Base-by-base conservation (phyloP, 2,797 vertebrate species). In the Diceros bicornis region DNA sequence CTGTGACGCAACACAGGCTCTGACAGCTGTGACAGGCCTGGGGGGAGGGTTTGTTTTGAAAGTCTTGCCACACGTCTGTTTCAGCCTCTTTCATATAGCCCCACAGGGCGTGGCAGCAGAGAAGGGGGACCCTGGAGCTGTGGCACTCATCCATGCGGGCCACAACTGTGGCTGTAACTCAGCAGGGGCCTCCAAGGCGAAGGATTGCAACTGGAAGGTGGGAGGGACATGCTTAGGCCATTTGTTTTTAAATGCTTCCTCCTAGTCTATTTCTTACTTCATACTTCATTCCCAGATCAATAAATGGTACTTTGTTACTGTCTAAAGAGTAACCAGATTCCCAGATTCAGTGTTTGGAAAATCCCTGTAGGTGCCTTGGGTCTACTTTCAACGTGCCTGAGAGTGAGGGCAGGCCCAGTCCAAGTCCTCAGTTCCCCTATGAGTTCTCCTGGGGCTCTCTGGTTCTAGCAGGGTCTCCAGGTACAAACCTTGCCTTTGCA, bases 81-180 rank as follows among this genome's bases (percentile, higher is more conserved):
- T 79, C 78, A 62, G 68, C 82, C 27, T 91, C 94, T 89, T 61
- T 90, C 34, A 23, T 25, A 47, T 18, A 87, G 50, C 50, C 85
- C 68, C 82, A 82, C 37, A 55, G 82, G 87, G 78, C 59, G 93
- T 95, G 93, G 86, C 83, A 84, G 37, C 52, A 21, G 52, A 69
- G 34, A 52, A 52, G 18, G 50, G 11, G 64, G 85, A 14, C 50
- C n/a, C 17, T 20, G 17, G 29, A 61, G 32, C 81, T 1, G 7
- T 44, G 91, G 57, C 61, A 11, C 64, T 64, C 18, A 2, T 11
- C 55, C 89, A 86, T 29, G 44, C 59, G 90, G 57, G 29, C 82
- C 11, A 17, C 82, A 83, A 88, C 85, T 74, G 72, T 13, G 68
- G 27, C 27, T 66, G 20, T n/a, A 7, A 21, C 47, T 75, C 88